Evolutionary conservation across 2,888 invertebrate genomes (phyloP), one percentile per base, ranked within the genome.

Genomic region (Noctua janthe): DNA sequence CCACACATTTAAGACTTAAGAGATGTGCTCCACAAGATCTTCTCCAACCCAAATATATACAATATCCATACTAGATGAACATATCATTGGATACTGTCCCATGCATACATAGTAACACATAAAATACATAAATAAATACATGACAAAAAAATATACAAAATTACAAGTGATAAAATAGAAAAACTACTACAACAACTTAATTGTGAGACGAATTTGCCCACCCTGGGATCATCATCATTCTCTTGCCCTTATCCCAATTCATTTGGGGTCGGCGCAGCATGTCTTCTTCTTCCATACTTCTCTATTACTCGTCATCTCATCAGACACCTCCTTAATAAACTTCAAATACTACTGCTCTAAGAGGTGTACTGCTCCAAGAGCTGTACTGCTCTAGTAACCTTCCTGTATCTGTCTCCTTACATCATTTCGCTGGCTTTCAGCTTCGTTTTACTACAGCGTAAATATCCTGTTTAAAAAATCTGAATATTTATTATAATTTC

Each of bases 401-500:
- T 13, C 6, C 29, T 6, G 7, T 29, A 6, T 62, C 29, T 15
- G 62, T 2, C 29, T 35, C 29, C n/a, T 29, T 29, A 62, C 15
- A 7, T 29, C 29, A 62, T 2, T 17, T 39, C 23, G 2, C 49
- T 35, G 15, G 47, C 47, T 49, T 23, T 51, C 5, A 43, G 23
- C 2, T 35, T 54, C 15, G 2, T 49, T 49, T 11, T 56, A 20
- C 5, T 62, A 17, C 7, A 10, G n/a, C 54, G 6, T 29, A 11
- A 11, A 29, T 66, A n/a, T 49, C 17, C 3, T 15, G 0, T 54
- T 59, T 35, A 4, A 39, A 15, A 51, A 15, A 7, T 62, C 15
- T 29, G 39, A 64, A 64, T 20, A 49, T 39, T 54, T 5, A 29
- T 67, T 17, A 69, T 35, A 13, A 69, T 59, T 76, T 83, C 69